Conservation (phyloP, 2,797 vertebrate genomes). For the Lateolabrax maculatus region DNA sequence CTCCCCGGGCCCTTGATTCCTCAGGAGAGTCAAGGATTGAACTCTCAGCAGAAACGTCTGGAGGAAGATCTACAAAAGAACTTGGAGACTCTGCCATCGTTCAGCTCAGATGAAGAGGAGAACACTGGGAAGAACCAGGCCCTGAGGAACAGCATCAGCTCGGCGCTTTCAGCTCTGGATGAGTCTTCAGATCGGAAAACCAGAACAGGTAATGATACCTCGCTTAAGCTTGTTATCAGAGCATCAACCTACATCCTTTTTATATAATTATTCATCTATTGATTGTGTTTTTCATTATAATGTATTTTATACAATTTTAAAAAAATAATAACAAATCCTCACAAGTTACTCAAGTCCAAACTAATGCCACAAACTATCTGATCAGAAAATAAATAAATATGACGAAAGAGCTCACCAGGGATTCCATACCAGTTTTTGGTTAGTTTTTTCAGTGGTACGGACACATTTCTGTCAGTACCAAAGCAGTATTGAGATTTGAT, state of each 20-base stretch:
- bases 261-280: background rate
- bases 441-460: background rate
- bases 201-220: conserved; percentile 87
- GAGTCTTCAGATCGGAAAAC: conserved; percentile 91
- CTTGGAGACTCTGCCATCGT: conserved; percentile 92
- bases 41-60: conserved; percentile 87
- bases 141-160: conserved; percentile 93
- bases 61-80: conserved; percentile 94
- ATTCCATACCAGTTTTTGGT: background rate
- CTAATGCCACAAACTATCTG: too few relatives aligned
- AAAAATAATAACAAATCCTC: background rate
- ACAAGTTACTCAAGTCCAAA: background rate
- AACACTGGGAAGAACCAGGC: conserved; percentile 93
- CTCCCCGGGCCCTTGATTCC: conserved; percentile 74
- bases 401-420: background rate
- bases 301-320: background rate
- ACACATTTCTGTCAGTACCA: background rate
- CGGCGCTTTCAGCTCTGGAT: conserved; percentile 91
- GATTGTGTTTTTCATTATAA: background rate
- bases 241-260: background rate
- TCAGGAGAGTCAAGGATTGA: conserved; percentile 81
- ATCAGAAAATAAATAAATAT: background rate
- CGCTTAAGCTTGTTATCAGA: background rate
- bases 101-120: conserved; percentile 98
- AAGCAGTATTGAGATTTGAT: background rate